Evolutionary conservation across 2,888 invertebrate species (phyloP).

Genomic region (Drosophila kanekoi): DNA sequence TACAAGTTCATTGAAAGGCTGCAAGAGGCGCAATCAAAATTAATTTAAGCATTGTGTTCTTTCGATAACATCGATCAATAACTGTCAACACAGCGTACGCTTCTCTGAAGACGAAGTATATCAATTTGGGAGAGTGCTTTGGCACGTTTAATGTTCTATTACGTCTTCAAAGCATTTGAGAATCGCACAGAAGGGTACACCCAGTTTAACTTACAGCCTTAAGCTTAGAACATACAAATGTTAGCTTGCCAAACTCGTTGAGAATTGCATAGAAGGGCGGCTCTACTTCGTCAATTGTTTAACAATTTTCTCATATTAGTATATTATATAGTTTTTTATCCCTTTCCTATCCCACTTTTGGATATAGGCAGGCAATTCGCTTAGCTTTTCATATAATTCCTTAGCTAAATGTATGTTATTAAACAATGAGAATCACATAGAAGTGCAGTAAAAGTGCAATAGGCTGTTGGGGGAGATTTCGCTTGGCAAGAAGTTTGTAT

Average conservation of each 20-base stretch:
- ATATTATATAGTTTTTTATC: background rate
- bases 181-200: background rate
- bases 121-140: background rate
- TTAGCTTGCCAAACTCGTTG: background rate
- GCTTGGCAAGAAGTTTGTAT: too few species aligned
- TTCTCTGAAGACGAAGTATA: conserved; percentile 17
- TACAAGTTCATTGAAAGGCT: conserved; percentile 40
- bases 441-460: too few species aligned
- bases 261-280: background rate
- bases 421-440: too few species aligned
- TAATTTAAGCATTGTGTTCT: conserved; percentile 73
- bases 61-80: conserved; percentile 76
- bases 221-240: too few species aligned
- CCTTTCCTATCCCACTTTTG: too few species aligned
- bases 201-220: too few species aligned
- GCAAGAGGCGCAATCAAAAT: conserved; percentile 57
- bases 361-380: too few species aligned
- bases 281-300: too few species aligned
- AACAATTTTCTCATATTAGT: background rate
- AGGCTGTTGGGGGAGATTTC: too few species aligned
- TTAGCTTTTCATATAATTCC: too few species aligned
- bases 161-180: background rate
- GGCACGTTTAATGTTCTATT: fast-evolving
- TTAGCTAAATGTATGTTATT: too few species aligned
- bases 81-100: conserved; percentile 68